Evolutionary conservation across 2,797 vertebrate genomes (phyloP).

Genomic region (Uromys caudimaculatus): DNA sequence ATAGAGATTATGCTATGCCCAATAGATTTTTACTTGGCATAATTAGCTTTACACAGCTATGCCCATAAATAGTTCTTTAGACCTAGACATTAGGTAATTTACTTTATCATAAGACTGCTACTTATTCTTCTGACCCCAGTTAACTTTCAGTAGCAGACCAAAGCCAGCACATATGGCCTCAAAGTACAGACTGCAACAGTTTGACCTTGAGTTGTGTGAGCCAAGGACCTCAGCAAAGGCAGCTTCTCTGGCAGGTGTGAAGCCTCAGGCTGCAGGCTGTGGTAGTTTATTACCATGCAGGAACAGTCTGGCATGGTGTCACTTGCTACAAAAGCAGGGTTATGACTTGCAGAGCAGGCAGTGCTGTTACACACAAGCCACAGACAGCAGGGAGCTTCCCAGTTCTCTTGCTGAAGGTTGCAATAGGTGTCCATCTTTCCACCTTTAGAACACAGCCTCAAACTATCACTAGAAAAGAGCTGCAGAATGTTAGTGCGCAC

Average conservation of each 20-base stretch:
- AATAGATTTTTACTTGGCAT: not conserved
- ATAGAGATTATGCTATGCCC: not conserved
- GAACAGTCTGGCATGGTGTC: not conserved
- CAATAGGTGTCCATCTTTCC: not conserved
- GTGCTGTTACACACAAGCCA: not conserved
- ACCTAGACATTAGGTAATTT: not conserved
- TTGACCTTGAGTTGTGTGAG: conserved; percentile 54
- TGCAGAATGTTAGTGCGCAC: not conserved
- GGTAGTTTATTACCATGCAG: not conserved
- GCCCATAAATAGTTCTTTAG: not conserved
- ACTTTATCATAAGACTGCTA: not conserved
- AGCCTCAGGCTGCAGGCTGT: not conserved
- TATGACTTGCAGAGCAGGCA: not conserved
- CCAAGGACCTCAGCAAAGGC: not conserved
- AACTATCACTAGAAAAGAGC: not conserved
- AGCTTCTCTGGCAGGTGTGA: not conserved
- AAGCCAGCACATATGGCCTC: conserved; percentile 46
- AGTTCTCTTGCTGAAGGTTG: not conserved
- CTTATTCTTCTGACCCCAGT: conserved; percentile 19
- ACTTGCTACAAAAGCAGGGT: not conserved
- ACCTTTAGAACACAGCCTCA: not conserved
- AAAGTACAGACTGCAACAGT: not conserved
- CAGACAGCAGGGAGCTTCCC: not conserved
- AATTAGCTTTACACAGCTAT: not conserved
- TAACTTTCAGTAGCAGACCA: conserved; percentile 18